Conservation (phyloP, 2,888 invertebrate species). For the Zaprionus bogoriensis region DNA sequence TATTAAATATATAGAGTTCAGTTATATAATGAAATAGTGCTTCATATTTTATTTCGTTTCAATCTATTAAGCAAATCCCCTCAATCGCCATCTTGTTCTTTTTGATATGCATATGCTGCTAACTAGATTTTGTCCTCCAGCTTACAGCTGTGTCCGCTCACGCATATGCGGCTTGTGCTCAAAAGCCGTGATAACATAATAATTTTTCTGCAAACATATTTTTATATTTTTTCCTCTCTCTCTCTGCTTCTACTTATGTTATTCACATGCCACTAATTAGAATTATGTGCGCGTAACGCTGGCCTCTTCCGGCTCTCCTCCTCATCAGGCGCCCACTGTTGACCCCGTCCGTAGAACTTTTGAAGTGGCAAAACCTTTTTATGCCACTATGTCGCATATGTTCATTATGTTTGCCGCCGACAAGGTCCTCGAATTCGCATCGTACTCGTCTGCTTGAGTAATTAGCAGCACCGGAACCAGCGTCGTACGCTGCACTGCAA, state of each 20-base stretch:
- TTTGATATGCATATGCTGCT: too few relatives aligned
- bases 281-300: conserved; percentile 59
- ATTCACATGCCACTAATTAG: conserved; percentile 71
- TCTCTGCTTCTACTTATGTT: conserved; percentile 15
- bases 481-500: conserved; percentile 41
- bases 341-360: conserved; percentile 31
- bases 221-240: conserved; percentile 17
- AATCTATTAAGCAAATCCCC: too few relatives aligned
- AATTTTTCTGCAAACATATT: conserved; percentile 37
- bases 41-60: too few relatives aligned
- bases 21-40: too few relatives aligned
- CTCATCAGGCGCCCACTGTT: neutral
- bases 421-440: conserved; percentile 61
- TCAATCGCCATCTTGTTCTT: too few relatives aligned
- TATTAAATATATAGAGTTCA: too few relatives aligned
- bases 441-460: conserved; percentile 66
- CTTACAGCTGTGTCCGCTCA: conserved; percentile 32
- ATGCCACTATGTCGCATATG: conserved; percentile 69
- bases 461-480: conserved; percentile 65
- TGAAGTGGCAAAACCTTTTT: conserved; percentile 61
- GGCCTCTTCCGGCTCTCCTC: neutral
- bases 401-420: conserved; percentile 70
- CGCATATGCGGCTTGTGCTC: conserved; percentile 59
- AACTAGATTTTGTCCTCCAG: too few relatives aligned
- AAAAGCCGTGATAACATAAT: conserved; percentile 72